Evolutionary conservation across 2,888 invertebrate species (phyloP), one percentile per base, ranked within the genome.

Genomic region (Pelosia muscerda): DNA sequence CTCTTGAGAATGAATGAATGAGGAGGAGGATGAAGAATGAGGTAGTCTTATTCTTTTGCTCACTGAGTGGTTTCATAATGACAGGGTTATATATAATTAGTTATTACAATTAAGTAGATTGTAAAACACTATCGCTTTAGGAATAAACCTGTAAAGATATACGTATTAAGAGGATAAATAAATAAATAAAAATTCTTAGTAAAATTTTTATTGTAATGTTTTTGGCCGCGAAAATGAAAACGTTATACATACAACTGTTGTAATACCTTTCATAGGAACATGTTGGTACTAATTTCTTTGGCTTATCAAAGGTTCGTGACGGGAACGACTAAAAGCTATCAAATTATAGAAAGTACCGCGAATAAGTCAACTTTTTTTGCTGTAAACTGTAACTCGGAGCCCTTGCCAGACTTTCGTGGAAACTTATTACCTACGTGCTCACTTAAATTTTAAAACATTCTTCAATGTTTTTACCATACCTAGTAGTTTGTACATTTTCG

Each of bases 361-460:
- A 73, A 73, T 74, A 68, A 74, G 74, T 75, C 70, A 75, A 31
- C 81, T 70, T 77, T 83, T 82, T 76, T 70, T n/a, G 71, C 70
- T 77, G 74, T 73, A 73, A 75, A 72, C 70, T 77, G 74, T 73
- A 73, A 75, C 81, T 79, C 75, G 73, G 74, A 55, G 74, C 73
- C 69, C 66, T 55, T 62, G 71, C 79, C 77, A 88, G 86, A 88
- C 86, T 82, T 88, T 88, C 89, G 76, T 80, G 77, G 88, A 89
- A 87, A 77, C 68, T 54, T 70, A 71, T 77, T 73, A 72, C 53
- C 61, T 61, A 61, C 56, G 55, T 69, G 68, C 34, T 63, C 22
- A 61, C 53, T 71, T 72, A 65, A 65, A 76, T 70, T 68, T 61
- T 58, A 65, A 63, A 69, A 66, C 26, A 60, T 66, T 67, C 56